Conservation (phyloP, 2,888 invertebrate genomes). For the Tinea semifulvella region DNA sequence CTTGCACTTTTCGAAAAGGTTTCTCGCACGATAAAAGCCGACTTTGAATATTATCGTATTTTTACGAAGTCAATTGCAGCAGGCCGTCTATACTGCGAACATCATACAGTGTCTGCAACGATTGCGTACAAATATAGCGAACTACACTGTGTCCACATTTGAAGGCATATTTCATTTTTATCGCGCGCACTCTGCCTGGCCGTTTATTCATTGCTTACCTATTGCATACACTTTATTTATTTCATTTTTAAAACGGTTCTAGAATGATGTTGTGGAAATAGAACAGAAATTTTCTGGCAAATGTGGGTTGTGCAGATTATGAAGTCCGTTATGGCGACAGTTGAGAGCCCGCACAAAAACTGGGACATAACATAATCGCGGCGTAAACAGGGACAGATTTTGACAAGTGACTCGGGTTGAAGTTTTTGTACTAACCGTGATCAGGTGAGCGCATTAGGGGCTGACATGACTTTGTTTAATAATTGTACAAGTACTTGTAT, state of each 20-base stretch:
- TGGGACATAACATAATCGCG: too few relatives aligned
- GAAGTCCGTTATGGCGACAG: background rate
- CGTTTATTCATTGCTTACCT: slow-evolving; percentile 65
- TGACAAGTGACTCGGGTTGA: too few relatives aligned
- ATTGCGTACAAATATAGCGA: slow-evolving; percentile 10
- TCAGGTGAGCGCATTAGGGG: too few relatives aligned
- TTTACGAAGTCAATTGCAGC: slow-evolving; percentile 14
- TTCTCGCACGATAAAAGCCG: slow-evolving; percentile 34
- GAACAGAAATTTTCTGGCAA: slow-evolving; percentile 3
- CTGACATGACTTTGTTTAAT: too few relatives aligned
- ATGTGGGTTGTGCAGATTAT: slow-evolving; percentile 7
- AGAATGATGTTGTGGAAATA: slow-evolving; percentile 9
- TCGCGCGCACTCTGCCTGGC: slow-evolving; percentile 53
- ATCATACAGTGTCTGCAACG: slow-evolving; percentile 4
- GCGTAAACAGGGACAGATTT: too few relatives aligned
- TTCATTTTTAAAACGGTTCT: slow-evolving; percentile 8
- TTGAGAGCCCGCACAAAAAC: background rate
- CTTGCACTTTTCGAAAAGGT: slow-evolving; percentile 36
- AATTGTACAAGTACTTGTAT: too few relatives aligned
- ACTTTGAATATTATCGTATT: slow-evolving; percentile 47
- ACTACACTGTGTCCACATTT: slow-evolving; percentile 13
- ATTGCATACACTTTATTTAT: slow-evolving; percentile 40
- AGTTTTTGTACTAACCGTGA: too few relatives aligned
- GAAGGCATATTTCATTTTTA: slow-evolving; percentile 61
- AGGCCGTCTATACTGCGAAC: slow-evolving; percentile 11